A percentile compares a stretch with the other conserved stretches of the same genome.
Conservation (phyloP, 2,113 vertebrate genomes). For the Scatophagus argus region DNA sequence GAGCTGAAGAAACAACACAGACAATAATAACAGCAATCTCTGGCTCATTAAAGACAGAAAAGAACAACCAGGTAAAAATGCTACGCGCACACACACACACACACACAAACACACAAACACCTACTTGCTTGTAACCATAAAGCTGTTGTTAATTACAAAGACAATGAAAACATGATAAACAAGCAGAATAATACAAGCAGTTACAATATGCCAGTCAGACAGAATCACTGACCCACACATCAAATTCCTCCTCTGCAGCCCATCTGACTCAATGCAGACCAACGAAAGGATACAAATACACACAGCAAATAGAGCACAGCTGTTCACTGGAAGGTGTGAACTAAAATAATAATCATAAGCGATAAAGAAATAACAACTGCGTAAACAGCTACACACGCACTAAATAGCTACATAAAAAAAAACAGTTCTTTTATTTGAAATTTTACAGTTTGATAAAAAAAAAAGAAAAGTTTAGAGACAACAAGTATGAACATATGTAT, state of each 20-base stretch:
- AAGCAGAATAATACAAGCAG: conserved; percentile 45
- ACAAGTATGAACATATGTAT: neutral
- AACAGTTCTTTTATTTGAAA: neutral
- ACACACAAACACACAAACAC: conserved; percentile 3
- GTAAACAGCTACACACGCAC: neutral
- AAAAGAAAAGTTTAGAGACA: neutral
- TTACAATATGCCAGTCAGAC: conserved; percentile 51
- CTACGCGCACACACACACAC: conserved; percentile 24
- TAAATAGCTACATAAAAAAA: neutral
- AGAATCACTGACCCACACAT: conserved; percentile 68
- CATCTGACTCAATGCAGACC: neutral
- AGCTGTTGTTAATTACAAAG: conserved; percentile 65
- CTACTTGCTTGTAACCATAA: conserved; percentile 51
- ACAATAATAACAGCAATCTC: conserved; percentile 59
- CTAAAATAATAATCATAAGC: conserved; percentile 66
- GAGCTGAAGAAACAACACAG: conserved; percentile 60
- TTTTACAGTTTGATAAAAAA: neutral
- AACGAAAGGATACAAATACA: neutral
- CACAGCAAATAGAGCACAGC: conserved; percentile 50
- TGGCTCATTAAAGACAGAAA: conserved; percentile 69
- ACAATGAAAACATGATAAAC: conserved; percentile 67
- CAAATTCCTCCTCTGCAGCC: conserved; percentile 28
- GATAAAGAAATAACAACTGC: conserved; percentile 36
- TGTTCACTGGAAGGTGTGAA: conserved; percentile 75
- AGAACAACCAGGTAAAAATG: conserved; percentile 58